Percentiles rank a stretch among this genome's conserved stretches.
Conservation (phyloP, 2,797 vertebrate genomes). For the Mus caroli region DNA sequence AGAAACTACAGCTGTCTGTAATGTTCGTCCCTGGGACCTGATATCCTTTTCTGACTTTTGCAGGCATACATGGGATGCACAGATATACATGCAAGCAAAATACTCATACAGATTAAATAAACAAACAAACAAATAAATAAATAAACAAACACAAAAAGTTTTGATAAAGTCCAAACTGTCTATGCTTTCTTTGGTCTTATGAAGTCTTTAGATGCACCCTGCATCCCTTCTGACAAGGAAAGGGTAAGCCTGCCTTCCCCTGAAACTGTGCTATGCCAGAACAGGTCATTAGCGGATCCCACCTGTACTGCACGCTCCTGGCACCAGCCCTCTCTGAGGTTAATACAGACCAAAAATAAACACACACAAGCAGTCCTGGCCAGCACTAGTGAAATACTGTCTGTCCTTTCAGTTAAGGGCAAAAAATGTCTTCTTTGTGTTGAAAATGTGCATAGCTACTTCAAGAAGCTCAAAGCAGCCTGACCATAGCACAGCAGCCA, state of each 20-base stretch:
- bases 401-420: not conserved
- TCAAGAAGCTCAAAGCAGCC: not conserved
- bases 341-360: slow-evolving; percentile 61
- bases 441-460: not conserved
- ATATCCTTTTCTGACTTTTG: not conserved
- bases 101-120: not conserved
- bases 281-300: slow-evolving; percentile 19
- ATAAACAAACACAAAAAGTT: not conserved
- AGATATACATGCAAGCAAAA: not conserved
- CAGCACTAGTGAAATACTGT: not conserved
- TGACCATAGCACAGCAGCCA: not conserved
- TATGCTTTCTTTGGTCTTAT: not conserved
- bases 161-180: not conserved
- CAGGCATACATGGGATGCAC: not conserved
- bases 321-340: slow-evolving; percentile 16
- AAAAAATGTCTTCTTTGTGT: slow-evolving; percentile 52
- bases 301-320: slow-evolving; percentile 41
- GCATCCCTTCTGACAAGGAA: not conserved
- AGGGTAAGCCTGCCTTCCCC: not conserved
- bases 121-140: not conserved
- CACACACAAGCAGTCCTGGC: not conserved
- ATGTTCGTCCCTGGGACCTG: not conserved
- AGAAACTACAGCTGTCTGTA: not conserved
- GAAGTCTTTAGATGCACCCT: not conserved
- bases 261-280: not conserved